Evolutionary conservation across 2,888 invertebrate genomes (phyloP).

Genomic region (Dione juno): DNA sequence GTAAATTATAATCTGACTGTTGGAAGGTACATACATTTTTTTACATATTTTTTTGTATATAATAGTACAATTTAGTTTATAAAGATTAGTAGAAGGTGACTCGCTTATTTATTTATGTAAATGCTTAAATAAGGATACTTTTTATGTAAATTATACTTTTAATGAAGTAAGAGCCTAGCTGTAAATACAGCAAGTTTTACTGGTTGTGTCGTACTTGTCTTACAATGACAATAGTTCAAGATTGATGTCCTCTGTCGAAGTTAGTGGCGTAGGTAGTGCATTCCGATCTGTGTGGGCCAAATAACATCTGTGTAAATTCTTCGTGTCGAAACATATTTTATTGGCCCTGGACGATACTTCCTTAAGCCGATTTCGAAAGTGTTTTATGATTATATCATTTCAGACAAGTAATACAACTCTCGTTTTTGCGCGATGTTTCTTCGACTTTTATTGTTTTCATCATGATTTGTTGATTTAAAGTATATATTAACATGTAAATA

Average conservation of each 20-base stretch:
- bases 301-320: slow-evolving; percentile 66
- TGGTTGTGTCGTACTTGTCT: slow-evolving; percentile 42
- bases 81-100: neutral
- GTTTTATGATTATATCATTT: slow-evolving; percentile 39
- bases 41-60: too few relatives aligned
- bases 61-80: neutral
- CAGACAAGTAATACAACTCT: slow-evolving; percentile 30
- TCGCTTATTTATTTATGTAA: slow-evolving; percentile 4
- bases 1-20: too few relatives aligned
- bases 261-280: slow-evolving; percentile 69
- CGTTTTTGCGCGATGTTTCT: slow-evolving; percentile 16
- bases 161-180: slow-evolving; percentile 20
- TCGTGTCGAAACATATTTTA: slow-evolving; percentile 56
- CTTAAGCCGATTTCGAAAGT: slow-evolving; percentile 46
- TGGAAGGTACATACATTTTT: too few relatives aligned
- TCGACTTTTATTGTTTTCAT: slow-evolving; percentile 23
- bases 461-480: slow-evolving; percentile 11
- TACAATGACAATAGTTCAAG: slow-evolving; percentile 53
- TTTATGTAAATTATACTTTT: slow-evolving; percentile 15
- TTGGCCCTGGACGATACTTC: slow-evolving; percentile 50
- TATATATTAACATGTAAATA: neutral
- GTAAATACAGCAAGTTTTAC: slow-evolving; percentile 40
- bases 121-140: slow-evolving; percentile 3
- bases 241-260: slow-evolving; percentile 55
- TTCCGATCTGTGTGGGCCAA: slow-evolving; percentile 67